Evolutionary conservation across 2,888 invertebrate genomes (phyloP), one percentile per base, ranked within the genome.

Genomic region (Leptopterna dolabrata): DNA sequence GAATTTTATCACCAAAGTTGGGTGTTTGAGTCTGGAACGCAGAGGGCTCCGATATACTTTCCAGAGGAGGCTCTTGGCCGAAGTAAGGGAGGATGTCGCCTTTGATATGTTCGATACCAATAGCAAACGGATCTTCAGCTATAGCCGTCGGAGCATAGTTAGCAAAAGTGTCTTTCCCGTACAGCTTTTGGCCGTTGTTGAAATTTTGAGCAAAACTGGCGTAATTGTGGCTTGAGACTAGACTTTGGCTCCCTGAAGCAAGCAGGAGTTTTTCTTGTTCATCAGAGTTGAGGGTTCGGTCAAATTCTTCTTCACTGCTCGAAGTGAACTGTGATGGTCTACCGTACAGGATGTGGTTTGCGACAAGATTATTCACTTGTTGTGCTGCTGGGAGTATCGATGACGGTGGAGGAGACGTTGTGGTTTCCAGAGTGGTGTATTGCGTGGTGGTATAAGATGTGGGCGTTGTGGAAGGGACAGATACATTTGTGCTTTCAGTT

Each of bases 201-300:
- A 88, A 87, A 16, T 87, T 63, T 36, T 88, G 45, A 19, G 84
- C 87, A 30, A 87, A 87, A 47, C 78, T 41, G 16, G 89, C 85
- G 51, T 89, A 89, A 78, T 91, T 91, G 24, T 90, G 90, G 78
- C 90, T 88, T 4, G 90, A 89, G 1, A 90, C 90, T 63, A 90
- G 89, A 11, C 90, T 90, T 71, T 91, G 91, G 41, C 90, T 91
- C 16, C 90, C 90, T 11, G 90, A 89, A 0, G 90, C 88, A 16
- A 90, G 88, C 3, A 90, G 84, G 41, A 90, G 70, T 47, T 89
- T 89, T 78, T 90, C 90, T 85, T 89, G 71, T 51, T 71, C 71
- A n/a, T 73, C 36, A 7, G 76, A 71, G 47, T 27, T 88, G 36
- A 89, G 88, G 45, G 86, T 13, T 16, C 81, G 16, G 80, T 88